phyloP scores from a whole-genome alignment of 2,113 vertebrate species.

The Carassius carassius region DNA sequence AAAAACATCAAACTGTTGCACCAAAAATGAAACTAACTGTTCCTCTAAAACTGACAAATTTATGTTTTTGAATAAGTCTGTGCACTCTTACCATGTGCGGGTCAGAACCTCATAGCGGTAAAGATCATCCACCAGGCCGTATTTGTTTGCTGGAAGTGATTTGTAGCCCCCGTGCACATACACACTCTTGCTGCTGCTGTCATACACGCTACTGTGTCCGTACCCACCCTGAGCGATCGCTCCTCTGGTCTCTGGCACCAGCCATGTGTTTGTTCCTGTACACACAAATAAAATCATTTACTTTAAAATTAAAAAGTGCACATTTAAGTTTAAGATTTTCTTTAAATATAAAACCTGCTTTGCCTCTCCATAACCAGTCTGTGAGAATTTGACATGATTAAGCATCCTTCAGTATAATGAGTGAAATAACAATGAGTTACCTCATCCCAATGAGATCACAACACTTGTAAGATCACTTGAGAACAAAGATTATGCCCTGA shows the following conservation, averaged over 20 bases:
- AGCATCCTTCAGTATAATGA: background rate
- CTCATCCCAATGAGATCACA: background rate
- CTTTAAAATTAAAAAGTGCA: no score
- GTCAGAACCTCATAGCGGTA: conserved; percentile 91
- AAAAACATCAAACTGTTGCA: background rate
- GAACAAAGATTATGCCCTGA: background rate
- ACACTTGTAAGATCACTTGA: background rate
- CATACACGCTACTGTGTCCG: conserved; percentile 92
- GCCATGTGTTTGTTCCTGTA: conserved; percentile 90
- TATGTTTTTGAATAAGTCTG: background rate
- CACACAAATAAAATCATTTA: conserved; percentile 3
- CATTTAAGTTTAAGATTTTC: background rate
- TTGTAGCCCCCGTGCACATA: conserved; percentile 98
- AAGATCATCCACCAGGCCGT: conserved; percentile 94
- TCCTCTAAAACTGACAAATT: background rate
- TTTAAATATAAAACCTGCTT: background rate
- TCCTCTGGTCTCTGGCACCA: conserved; percentile 90
- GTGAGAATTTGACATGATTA: background rate
- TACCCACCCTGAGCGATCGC: conserved; percentile 96
- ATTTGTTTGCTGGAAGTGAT: conserved; percentile 94
- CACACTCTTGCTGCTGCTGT: conserved; percentile 82
- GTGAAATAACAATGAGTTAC: background rate
- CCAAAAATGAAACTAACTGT: background rate
- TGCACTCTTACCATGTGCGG: conserved; percentile 85
- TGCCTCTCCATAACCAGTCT: background rate